A percentile compares a stretch with the other conserved stretches of the same genome.
phyloP scores from a whole-genome alignment of 2,888 invertebrate genomes.

The Sminthurinus aureus region DNA sequence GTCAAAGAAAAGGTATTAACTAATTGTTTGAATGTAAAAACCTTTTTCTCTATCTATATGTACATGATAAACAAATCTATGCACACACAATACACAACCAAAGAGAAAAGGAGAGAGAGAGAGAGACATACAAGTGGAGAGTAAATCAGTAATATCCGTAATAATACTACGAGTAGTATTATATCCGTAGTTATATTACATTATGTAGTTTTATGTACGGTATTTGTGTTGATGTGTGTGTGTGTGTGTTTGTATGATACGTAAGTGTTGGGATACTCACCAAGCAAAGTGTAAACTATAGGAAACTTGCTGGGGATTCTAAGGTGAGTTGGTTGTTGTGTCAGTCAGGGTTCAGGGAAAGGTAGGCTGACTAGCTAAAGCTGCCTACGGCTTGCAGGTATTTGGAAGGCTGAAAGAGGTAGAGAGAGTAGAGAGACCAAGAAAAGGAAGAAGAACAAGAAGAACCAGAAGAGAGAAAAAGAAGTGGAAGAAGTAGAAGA shows the following conservation, averaged over 20 bases:
- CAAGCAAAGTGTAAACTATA: neutral
- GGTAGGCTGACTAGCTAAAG: slow-evolving; percentile 11
- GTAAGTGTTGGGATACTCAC: neutral
- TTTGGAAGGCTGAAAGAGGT: slow-evolving; percentile 12
- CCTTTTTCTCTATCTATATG: too few species aligned
- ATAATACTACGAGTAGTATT: neutral
- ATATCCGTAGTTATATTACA: neutral
- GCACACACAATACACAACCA: too few species aligned
- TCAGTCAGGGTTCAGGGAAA: slow-evolving; percentile 49
- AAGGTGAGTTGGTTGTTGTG: slow-evolving; percentile 45
- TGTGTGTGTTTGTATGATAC: neutral
- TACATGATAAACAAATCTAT: too few species aligned
- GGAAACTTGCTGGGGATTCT: slow-evolving; percentile 33
- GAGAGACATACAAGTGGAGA: too few species aligned
- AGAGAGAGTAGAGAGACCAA: neutral
- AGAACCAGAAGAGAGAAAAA: slow-evolving; percentile 7
- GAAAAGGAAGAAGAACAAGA: neutral
- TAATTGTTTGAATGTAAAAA: slow-evolving; percentile 9
- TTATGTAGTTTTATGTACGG: neutral
- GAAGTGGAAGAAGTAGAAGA: neutral
- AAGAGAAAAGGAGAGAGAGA: too few species aligned
- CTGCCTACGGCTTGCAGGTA: slow-evolving; percentile 27
- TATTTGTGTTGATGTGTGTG: neutral
- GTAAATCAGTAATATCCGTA: too few species aligned
- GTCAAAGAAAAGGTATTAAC: slow-evolving; percentile 7